A percentile compares a stretch with the other conserved stretches of the same genome.
These are phyloP conservation scores for Tokudaia tokunoshimensis DNA, from an alignment of 2,797 vertebrate genomes.

Conservation along the genomic window DNA sequence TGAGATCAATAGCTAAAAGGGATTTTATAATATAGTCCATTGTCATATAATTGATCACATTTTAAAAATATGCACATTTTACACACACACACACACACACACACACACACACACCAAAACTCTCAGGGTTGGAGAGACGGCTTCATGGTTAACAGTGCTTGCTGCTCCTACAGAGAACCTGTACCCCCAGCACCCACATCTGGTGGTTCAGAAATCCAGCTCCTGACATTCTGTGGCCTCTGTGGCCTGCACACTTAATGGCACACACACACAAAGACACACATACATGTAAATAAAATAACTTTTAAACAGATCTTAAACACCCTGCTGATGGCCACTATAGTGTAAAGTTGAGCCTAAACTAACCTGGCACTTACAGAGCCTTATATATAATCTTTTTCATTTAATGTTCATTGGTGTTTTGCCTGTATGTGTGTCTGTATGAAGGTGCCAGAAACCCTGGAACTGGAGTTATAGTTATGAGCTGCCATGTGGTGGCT, in stretches of 20 bases:
- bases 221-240: not conserved
- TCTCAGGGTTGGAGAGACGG: not conserved
- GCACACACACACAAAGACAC: not conserved
- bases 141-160: not conserved
- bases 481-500: not conserved
- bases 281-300: not conserved
- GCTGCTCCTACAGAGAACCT: not conserved
- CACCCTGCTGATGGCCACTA: not conserved
- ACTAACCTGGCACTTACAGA: not conserved
- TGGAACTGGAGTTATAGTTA: not conserved
- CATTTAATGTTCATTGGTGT: not conserved
- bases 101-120: not conserved
- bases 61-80: not conserved
- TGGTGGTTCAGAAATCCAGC: not conserved
- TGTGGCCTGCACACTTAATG: not conserved
- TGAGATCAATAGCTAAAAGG: not conserved
- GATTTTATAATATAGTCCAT: slow-evolving; percentile 28
- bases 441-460: not conserved
- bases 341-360: not conserved
- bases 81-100: not conserved
- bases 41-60: slow-evolving; percentile 15
- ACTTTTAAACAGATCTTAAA: not conserved
- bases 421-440: not conserved
- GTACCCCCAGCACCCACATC: not conserved
- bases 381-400: not conserved